Evolutionary conservation across 2,888 invertebrate species (phyloP).

Genomic region (Linnaemya vulpina): DNA sequence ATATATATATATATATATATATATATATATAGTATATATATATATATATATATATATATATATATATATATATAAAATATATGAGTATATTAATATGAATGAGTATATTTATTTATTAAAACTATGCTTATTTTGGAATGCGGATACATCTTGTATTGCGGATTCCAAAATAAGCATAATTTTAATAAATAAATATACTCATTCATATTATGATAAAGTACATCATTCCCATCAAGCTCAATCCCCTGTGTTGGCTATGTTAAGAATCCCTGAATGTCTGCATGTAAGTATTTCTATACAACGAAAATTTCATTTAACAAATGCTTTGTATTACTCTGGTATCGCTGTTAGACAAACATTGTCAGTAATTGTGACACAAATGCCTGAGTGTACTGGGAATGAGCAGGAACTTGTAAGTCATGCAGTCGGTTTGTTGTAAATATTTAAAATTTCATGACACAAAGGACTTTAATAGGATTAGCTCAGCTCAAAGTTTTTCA

Average conservation of each 20-base stretch:
- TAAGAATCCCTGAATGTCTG: neutral
- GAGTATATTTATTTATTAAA: too few relatives aligned
- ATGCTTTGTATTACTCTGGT: slow-evolving; percentile 29
- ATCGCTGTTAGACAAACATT: slow-evolving; percentile 55
- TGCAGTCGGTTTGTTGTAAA: slow-evolving; percentile 33
- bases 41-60: too few relatives aligned
- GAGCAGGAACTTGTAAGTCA: neutral
- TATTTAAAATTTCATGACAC: slow-evolving; percentile 52
- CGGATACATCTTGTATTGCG: too few relatives aligned
- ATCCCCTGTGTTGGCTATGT: neutral
- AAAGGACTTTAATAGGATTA: slow-evolving; percentile 64
- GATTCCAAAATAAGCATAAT: too few relatives aligned
- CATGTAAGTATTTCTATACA: slow-evolving; percentile 5
- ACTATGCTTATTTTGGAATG: too few relatives aligned
- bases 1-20: too few relatives aligned
- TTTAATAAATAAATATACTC: too few relatives aligned
- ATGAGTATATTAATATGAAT: too few relatives aligned
- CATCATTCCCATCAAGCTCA: neutral
- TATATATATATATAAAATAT: too few relatives aligned
- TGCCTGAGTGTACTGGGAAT: slow-evolving; percentile 1
- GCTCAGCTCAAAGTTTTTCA: slow-evolving; percentile 47
- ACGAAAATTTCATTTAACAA: slow-evolving; percentile 56
- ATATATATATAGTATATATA: too few relatives aligned
- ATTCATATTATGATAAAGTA: too few relatives aligned
- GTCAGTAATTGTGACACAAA: slow-evolving; percentile 54